phyloP scores from a whole-genome alignment of 2,888 invertebrate genomes.

The Andrena praecox region DNA sequence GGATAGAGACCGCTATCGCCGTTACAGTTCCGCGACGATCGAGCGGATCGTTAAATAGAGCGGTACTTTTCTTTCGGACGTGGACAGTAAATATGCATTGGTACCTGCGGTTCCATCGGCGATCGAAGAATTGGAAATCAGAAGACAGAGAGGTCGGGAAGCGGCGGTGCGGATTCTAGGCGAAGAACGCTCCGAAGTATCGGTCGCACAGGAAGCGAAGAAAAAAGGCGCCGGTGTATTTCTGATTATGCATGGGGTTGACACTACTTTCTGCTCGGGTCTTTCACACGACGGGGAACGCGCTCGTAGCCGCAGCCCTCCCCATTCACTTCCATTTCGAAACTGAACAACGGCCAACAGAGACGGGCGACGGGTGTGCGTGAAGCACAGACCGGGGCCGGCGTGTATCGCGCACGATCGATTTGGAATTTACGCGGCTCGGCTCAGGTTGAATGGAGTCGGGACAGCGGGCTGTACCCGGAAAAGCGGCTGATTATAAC shows the following conservation, averaged over 20 bases:
- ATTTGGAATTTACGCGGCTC: constrained; percentile 37
- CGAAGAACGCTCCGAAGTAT: not conserved
- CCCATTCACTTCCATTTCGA: constrained; percentile 54
- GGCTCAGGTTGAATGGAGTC: constrained; percentile 18
- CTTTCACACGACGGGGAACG: constrained; percentile 55
- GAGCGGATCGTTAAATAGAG: not conserved
- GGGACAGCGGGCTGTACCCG: not conserved
- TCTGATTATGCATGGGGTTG: constrained; percentile 61
- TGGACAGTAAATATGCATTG: not conserved
- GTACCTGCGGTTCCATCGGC: constrained; percentile 8
- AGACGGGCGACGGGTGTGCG: not conserved
- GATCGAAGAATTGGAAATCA: constrained; percentile 36
- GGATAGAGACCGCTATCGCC: constrained; percentile 5
- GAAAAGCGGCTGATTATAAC: constrained; percentile 21
- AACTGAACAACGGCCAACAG: not conserved
- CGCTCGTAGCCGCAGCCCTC: constrained; percentile 44
- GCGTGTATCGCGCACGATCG: constrained; percentile 16
- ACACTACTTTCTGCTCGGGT: constrained; percentile 60
- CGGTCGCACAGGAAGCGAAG: constrained; percentile 52
- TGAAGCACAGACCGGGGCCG: not conserved
- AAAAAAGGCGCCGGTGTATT: constrained; percentile 61
- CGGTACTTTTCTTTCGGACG: not conserved
- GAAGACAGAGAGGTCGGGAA: constrained; percentile 12
- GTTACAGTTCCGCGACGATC: constrained; percentile 6
- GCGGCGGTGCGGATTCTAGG: not conserved